phyloP scores from a whole-genome alignment of 1,140 invertebrate genomes.

The Pseudobourletiella spinata region DNA sequence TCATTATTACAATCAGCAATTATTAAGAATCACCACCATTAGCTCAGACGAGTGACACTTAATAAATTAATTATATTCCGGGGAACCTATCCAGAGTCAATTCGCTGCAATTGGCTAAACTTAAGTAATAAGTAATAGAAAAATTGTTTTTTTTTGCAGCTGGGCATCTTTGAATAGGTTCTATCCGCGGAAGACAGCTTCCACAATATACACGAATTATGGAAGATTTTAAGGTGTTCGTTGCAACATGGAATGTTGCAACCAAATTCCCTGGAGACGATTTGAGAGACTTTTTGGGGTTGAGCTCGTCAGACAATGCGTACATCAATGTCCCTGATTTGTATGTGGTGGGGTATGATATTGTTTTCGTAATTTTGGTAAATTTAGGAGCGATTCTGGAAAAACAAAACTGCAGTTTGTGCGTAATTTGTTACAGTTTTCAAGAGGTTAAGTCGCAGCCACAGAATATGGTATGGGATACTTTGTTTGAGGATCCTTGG shows the following conservation, averaged over 20 bases:
- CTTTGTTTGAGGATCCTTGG: conserved; percentile 76
- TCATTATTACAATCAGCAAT: too few relatives aligned
- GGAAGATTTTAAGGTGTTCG: conserved; percentile 53
- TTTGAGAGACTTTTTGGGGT: conserved; percentile 57
- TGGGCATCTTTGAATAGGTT: too few relatives aligned
- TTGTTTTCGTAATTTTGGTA: background rate
- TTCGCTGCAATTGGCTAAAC: too few relatives aligned
- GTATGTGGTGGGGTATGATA: conserved; percentile 63
- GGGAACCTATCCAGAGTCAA: too few relatives aligned
- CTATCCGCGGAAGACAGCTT: too few relatives aligned
- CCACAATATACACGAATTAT: too few relatives aligned
- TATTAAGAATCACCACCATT: too few relatives aligned
- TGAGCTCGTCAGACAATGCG: conserved; percentile 45
- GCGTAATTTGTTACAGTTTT: conserved; percentile 48
- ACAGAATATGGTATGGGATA: conserved; percentile 68
- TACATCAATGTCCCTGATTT: conserved; percentile 61
- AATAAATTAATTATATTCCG: too few relatives aligned
- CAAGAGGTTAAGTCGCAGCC: conserved; percentile 85
- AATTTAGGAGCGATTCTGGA: background rate
- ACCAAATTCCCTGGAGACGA: conserved; percentile 60
- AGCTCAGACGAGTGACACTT: too few relatives aligned
- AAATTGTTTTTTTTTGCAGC: too few relatives aligned
- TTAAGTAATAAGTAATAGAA: too few relatives aligned
- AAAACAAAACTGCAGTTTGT: background rate
- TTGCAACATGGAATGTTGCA: conserved; percentile 77